Conservation (phyloP, 2,888 invertebrate species). For the Drosophila testacea region DNA sequence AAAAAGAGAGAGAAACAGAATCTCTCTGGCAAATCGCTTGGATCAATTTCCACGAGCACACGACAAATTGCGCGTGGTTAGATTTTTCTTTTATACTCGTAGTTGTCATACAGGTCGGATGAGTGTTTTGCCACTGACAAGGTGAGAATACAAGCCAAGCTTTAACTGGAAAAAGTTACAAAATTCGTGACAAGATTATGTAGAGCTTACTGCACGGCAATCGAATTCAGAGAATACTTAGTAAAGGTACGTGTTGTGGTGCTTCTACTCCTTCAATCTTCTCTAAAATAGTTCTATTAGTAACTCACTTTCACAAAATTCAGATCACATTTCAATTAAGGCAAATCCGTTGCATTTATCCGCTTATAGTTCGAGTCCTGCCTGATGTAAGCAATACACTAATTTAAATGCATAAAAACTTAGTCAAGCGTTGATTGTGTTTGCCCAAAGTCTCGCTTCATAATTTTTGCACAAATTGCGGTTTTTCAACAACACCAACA, state of each 20-base stretch:
- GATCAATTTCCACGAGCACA: conserved; percentile 74
- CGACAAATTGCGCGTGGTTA: conserved; percentile 80
- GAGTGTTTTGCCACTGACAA: conserved; percentile 56
- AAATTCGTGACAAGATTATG: conserved; percentile 50
- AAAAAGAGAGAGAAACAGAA: conserved; percentile 2
- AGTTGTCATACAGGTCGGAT: conserved; percentile 36
- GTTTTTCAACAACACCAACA: conserved; percentile 59
- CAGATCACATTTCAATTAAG: conserved; percentile 32
- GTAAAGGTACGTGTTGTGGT: not conserved
- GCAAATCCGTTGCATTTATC: conserved; percentile 41
- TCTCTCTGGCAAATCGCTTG: conserved; percentile 69
- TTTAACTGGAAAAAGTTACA: conserved; percentile 27
- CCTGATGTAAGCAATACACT: conserved; percentile 41
- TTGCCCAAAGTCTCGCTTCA: conserved; percentile 82
- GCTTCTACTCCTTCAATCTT: not conserved
- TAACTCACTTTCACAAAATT: conserved; percentile 6
- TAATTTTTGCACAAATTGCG: conserved; percentile 82
- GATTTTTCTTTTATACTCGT: conserved; percentile 61
- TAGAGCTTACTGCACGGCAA: conserved; percentile 13
- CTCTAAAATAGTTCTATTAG: not conserved
- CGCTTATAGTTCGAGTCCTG: conserved; percentile 22
- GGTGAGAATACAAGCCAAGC: conserved; percentile 57
- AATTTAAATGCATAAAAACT: conserved; percentile 78
- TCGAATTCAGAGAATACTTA: conserved; percentile 18
- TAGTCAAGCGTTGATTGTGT: conserved; percentile 79